Evolutionary conservation across 2,113 vertebrate genomes (phyloP), one percentile per base, ranked within the genome.

Genomic region (Acrocephalus kingi): DNA sequence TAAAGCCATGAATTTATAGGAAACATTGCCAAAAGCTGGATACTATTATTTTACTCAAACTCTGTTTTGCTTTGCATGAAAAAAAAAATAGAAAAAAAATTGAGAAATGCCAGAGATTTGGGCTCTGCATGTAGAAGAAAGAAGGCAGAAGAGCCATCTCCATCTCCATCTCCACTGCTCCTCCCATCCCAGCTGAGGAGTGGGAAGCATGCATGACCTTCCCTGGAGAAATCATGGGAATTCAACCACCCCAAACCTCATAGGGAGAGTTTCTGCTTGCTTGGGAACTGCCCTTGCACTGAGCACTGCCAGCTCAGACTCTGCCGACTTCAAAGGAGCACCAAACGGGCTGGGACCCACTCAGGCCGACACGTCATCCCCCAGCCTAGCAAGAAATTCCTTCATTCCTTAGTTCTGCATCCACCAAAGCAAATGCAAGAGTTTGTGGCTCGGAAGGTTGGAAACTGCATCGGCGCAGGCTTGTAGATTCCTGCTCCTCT

Each of bases 21-120:
- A 90, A 90, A 11, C 77, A n/a, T 87, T 96, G 96, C 93, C 96
- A 96, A 94, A 96, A 93, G 90, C 94, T 94, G 93, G 86, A 81
- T 94, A 84, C 82, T 86, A 84, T 96, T 97, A 95, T 96, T 95
- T 96, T 87, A 86, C 89, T 95, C 91, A 76, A 96, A 93, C 75
- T 82, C 79, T 93, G 64, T 14, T 94, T 87, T 91, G 88, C 54
- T 95, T 94, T 89, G 64, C 52, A 48, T 22, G 22, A 10, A 87
- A 73, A 69, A 69, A 61, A n/a, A 39, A 27, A 25, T 27, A 28
- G 6, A 24, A 48, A 8, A 8, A 61, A 71, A 58, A 37, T 35
- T 9, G 56, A 22, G 9, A 89, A 76, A 84, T 93, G 28, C 87
- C 59, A 90, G 94, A 95, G 76, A 58, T 35, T 89, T 87, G 73